Base-by-base conservation (phyloP, 2,797 vertebrate genomes). In the Sebastiscus albofasciatus region DNA sequence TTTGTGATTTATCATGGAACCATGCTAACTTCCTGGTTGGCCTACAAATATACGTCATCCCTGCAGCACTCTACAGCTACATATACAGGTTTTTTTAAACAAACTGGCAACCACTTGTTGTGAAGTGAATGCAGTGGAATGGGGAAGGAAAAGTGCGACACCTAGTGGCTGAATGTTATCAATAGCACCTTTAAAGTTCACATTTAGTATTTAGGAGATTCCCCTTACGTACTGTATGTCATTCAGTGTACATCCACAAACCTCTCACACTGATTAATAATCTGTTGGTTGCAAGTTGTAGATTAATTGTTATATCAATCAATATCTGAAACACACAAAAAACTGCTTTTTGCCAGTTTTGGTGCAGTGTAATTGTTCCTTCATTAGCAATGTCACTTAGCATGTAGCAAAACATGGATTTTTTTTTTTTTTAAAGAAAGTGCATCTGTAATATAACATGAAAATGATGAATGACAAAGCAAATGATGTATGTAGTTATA, bases 361-460 rank as follows among this genome's bases (percentile, higher is more conserved):
- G 33, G 14, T 72, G 22, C 7, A 62, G 20, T 65, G 60, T 60
- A 6, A 9, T 20, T 34, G 22, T 6, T 66, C 52, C 49, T 56
- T 18, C 66, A 65, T 76, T 56, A 52, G 46, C 29, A 56, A 8
- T 24, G 8, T 34, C 24, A 18, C 55, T 9, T 6, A 55, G 49
- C 46, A 75, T n/a, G 24, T 46, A 73, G 13, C 27, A 81, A 81
- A 75, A 69, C 18, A 29, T 33, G 27, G 26, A 69, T 20, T 52
- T 52, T n/a, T 52, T 52, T 36, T 36, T 20, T 52, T 52, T 52
- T 52, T 52, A 52, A 49, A 58, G 3, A 84, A 81, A 84, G 85
- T 82, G 79, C 76, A 77, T 55, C n/a, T 42, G 58, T 65, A 62
- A 71, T 58, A 68, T 26, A 78, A 66, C 22, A 70, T 58, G 22